Conservation (phyloP, 53 echinoderm and acorn worm species). For the Temnopleurus reevesii region DNA sequence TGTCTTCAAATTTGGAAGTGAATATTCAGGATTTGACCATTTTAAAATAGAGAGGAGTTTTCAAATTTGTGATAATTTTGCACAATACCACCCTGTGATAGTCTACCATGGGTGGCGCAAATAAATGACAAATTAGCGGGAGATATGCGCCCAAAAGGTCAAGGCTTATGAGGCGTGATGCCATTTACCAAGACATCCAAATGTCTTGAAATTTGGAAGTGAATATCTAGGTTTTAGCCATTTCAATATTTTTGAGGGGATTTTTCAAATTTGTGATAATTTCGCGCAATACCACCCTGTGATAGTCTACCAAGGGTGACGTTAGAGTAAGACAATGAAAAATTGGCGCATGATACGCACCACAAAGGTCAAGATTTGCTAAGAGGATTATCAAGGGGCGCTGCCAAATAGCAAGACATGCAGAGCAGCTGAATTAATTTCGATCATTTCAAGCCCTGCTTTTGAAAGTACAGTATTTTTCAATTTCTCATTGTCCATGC, state of each 20-base stretch:
- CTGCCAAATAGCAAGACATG: background rate
- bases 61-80: background rate
- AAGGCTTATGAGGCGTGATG: background rate
- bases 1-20: background rate
- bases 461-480: too few relatives aligned
- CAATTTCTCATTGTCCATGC: too few relatives aligned
- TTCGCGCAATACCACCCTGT: background rate
- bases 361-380: background rate
- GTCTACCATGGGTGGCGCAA: background rate
- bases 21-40: background rate
- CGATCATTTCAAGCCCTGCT: too few relatives aligned
- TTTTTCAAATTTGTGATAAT: background rate
- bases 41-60: background rate
- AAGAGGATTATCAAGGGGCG: too few relatives aligned
- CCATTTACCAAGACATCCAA: too few relatives aligned
- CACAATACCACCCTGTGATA: background rate
- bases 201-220: background rate
- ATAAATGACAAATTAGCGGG: constrained; percentile 36
- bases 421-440: too few relatives aligned
- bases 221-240: background rate
- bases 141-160: constrained; percentile 7
- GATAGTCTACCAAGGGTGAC: background rate
- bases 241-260: background rate
- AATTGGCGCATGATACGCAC: constrained; percentile 25
- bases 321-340: constrained; percentile 7